Evolutionary conservation across 2,797 vertebrate genomes (phyloP), one percentile per base, ranked within the genome.

Genomic region (Falco biarmicus): DNA sequence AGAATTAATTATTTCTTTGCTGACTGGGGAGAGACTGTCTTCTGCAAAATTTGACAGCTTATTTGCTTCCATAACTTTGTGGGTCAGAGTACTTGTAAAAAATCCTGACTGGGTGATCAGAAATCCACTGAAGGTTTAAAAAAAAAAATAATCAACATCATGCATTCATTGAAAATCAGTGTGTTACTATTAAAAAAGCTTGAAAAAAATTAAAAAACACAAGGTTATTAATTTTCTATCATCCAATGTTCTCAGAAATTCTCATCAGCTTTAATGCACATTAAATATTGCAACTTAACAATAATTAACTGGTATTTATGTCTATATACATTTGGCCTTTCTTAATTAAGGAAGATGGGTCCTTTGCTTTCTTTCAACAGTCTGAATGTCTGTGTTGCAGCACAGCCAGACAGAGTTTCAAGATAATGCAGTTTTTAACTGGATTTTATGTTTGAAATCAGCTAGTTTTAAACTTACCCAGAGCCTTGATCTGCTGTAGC

Each of bases 391-490:
- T 80, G 66, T 8, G 28, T 68, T 77, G 50, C 47, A 88, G 63
- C 34, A 66, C 37, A 84, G 34, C 5, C 59, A 90, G 76, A 31
- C 43, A 45, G 34, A 45, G 34, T 60, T 70, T 84, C 74, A 78
- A 54, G 54, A 82, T 25, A 80, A 92, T n/a, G 43, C 15, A 70
- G 8, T 47, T 91, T 0, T 1, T 66, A 68, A 70, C 18, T 20
- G 20, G n/a, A 90, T 83, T 94, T 80, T 87, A 5, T 79, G n/a
- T 73, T 34, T 79, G 48, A 87, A 94, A 76, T 80, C 24, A 90
- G 26, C 28, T 65, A 34, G 28, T 73, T 93, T 90, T 76, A 90
- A 84, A 85, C 25, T 75, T 63, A 79, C 22, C 7, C 3, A 0
- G 34, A 12, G 34, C 59, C 56, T 74, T 61, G 47, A 84, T 77